phyloP scores from a whole-genome alignment of 30 jellyfish, hydroid and myxozoan genomes.

The Aurelia coerulea region DNA sequence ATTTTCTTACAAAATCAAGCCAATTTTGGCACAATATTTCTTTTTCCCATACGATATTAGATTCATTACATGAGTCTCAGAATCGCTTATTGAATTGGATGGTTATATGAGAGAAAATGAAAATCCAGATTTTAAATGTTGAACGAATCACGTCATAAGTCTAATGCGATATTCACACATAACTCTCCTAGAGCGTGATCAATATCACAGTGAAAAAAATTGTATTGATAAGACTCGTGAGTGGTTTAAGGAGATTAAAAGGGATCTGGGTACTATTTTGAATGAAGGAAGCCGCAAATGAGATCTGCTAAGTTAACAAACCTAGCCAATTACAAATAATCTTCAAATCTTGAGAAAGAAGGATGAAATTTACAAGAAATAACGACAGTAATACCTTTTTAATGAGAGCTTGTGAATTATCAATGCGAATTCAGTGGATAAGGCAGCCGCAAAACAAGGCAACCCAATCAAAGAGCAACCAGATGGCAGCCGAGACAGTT shows the following conservation, averaged over 20 bases:
- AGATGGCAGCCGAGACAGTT: slow-evolving; percentile 26
- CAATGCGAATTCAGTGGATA: not conserved
- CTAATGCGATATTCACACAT: no score
- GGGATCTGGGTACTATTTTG: not conserved
- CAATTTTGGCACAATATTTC: no score
- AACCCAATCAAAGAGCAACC: not conserved
- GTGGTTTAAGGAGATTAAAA: not conserved
- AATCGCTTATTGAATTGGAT: no score
- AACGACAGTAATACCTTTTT: slow-evolving; percentile 38
- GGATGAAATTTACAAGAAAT: slow-evolving; percentile 15
- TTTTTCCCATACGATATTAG: no score
- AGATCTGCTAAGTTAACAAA: slow-evolving; percentile 11
- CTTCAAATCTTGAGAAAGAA: not conserved
- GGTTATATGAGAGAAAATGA: no score
- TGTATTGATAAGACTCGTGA: not conserved
- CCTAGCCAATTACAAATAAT: slow-evolving; percentile 15
- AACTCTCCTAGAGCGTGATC: no score
- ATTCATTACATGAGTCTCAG: no score
- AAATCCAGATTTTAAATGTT: no score
- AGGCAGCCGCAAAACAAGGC: not conserved
- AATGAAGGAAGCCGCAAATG: slow-evolving; percentile 26
- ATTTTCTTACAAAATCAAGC: no score
- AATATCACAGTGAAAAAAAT: no score
- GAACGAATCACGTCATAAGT: no score
- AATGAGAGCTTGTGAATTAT: slow-evolving; percentile 32